Evolutionary conservation across 2,888 invertebrate species (phyloP).

Genomic region (Bruchidius siliquastri): DNA sequence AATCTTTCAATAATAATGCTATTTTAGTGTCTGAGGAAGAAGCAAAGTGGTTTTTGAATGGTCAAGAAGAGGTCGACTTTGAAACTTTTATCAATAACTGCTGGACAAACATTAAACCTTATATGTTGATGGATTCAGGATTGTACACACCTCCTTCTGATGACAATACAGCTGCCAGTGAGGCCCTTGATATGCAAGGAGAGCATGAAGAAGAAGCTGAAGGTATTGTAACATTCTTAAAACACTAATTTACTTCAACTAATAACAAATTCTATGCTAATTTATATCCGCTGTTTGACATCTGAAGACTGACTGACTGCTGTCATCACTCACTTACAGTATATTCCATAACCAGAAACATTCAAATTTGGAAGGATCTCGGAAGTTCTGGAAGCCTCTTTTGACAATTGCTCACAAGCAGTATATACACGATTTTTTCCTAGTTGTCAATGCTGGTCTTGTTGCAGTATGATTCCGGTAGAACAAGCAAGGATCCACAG

Average conservation of each 20-base stretch:
- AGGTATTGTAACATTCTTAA: constrained; percentile 12
- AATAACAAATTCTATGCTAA: too few relatives aligned
- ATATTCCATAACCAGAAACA: too few relatives aligned
- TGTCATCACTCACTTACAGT: too few relatives aligned
- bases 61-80: constrained; percentile 61
- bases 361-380: too few relatives aligned
- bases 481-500: too few relatives aligned
- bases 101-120: constrained; percentile 78
- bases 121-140: constrained; percentile 71
- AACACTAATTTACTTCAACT: constrained; percentile 2
- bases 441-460: too few relatives aligned
- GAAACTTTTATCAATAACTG: constrained; percentile 64
- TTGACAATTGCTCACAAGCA: too few relatives aligned
- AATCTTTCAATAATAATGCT: neutral
- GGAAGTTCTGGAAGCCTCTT: too few relatives aligned
- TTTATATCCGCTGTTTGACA: too few relatives aligned
- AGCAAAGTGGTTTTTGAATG: constrained; percentile 68
- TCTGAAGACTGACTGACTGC: too few relatives aligned
- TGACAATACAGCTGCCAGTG: constrained; percentile 29
- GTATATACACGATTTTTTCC: too few relatives aligned
- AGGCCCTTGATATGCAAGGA: constrained; percentile 26
- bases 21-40: constrained; percentile 75
- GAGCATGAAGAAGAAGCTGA: constrained; percentile 30
- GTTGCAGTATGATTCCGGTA: too few relatives aligned
- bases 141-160: constrained; percentile 56